These are phyloP conservation scores for Bombus breviceps DNA, from an alignment of 1,140 invertebrate species.

Conservation along the genomic window DNA sequence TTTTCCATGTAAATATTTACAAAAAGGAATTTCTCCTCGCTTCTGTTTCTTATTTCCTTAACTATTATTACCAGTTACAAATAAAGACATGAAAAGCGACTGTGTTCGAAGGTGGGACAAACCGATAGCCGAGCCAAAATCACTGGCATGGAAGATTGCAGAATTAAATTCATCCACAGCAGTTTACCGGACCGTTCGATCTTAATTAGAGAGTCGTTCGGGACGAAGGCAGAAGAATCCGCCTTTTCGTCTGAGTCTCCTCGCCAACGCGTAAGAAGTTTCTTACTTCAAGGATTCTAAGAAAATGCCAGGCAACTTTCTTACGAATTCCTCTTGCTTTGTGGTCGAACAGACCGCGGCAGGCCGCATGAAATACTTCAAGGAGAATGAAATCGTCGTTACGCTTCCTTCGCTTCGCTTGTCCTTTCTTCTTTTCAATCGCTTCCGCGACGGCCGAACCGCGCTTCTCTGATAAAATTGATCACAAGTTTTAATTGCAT, in stretches of 20 bases:
- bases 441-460: background rate
- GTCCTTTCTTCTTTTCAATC: background rate
- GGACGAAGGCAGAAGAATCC: background rate
- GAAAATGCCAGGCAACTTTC: slow-evolving; percentile 14
- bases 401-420: background rate
- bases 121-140: slow-evolving; percentile 18
- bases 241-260: background rate
- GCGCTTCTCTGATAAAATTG: background rate
- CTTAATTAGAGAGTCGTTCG: slow-evolving; percentile 35
- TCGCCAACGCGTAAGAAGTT: background rate
- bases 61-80: background rate
- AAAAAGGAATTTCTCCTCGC: too few species aligned
- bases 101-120: background rate
- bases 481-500: slow-evolving; percentile 19
- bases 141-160: background rate
- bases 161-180: slow-evolving; percentile 41
- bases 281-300: background rate
- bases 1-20: too few species aligned
- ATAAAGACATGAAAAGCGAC: background rate
- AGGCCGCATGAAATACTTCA: background rate
- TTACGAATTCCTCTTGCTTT: slow-evolving; percentile 12
- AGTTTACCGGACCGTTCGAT: slow-evolving; percentile 32
- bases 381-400: slow-evolving; percentile 8
- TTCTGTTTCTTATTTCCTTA: too few species aligned
- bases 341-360: background rate